phyloP scores from a whole-genome alignment of 2,113 vertebrate species.

The Menura novaehollandiae region DNA sequence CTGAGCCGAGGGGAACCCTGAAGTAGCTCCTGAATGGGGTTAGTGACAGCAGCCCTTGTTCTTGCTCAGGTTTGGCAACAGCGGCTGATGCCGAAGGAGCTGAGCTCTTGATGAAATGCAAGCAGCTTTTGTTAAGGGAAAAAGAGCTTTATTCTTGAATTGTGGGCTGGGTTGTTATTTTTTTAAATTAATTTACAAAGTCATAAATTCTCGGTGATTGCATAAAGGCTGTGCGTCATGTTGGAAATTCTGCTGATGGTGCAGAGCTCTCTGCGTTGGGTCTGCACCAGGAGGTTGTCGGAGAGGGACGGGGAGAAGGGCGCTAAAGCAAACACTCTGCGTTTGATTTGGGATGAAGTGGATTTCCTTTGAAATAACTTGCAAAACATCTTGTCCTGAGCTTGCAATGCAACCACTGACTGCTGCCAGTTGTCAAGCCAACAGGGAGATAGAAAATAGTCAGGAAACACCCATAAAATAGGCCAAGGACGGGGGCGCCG shows the following conservation, averaged over 20 bases:
- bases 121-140: slow-evolving; percentile 7
- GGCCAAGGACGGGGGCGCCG: accelerated
- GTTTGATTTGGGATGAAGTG: slow-evolving; percentile 25
- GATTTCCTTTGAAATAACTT: slow-evolving; percentile 42
- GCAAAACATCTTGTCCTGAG: slow-evolving; percentile 5
- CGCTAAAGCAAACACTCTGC: slow-evolving; percentile 55
- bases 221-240: slow-evolving; percentile 7
- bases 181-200: slow-evolving; percentile 21
- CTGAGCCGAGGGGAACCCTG: not conserved
- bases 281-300: not conserved
- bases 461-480: not conserved
- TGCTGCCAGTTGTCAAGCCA: slow-evolving; percentile 21
- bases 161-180: slow-evolving; percentile 13
- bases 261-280: not conserved
- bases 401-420: not conserved
- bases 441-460: not conserved
- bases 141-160: slow-evolving; percentile 17
- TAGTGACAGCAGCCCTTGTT: not conserved
- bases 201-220: slow-evolving; percentile 3
- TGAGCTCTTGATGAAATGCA: not conserved
- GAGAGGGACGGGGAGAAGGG: not conserved
- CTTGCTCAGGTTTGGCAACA: slow-evolving; percentile 17
- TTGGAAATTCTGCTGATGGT: slow-evolving; percentile 32
- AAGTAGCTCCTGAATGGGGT: not conserved
- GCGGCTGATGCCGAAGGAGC: not conserved